Evolutionary conservation across 2,797 vertebrate species (phyloP).

Genomic region (Syngnathus acus): DNA sequence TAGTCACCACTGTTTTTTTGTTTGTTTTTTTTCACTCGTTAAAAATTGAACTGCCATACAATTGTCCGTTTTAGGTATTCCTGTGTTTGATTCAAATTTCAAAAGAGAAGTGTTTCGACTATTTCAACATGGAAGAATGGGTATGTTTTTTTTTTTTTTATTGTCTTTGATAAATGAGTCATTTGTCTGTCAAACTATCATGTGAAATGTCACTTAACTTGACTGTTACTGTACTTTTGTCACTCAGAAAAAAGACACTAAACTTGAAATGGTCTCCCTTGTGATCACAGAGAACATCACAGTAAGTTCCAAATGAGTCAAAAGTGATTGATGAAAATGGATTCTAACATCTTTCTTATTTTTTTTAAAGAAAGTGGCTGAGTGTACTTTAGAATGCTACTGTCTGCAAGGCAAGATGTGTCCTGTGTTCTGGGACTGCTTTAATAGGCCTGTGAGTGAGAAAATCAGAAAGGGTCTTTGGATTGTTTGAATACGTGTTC

Average conservation of each 20-base stretch:
- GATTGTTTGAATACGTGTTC: neutral
- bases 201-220: neutral
- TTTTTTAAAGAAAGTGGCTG: neutral
- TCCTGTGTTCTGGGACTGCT: no score
- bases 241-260: neutral
- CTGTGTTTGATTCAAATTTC: neutral
- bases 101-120: slow-evolving; percentile 1
- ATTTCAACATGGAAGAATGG: neutral
- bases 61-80: slow-evolving; percentile 2
- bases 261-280: neutral
- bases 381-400: slow-evolving; percentile 1
- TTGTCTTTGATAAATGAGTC: no score
- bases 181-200: no score
- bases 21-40: no score
- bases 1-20: no score
- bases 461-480: neutral
- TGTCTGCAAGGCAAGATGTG: neutral
- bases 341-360: neutral
- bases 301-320: neutral
- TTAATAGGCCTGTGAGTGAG: neutral
- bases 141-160: neutral
- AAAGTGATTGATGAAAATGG: neutral
- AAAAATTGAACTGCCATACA: neutral
- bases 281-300: neutral
- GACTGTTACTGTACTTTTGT: neutral